phyloP scores from a whole-genome alignment of 2,888 invertebrate genomes.

The Carabus problematicus region DNA sequence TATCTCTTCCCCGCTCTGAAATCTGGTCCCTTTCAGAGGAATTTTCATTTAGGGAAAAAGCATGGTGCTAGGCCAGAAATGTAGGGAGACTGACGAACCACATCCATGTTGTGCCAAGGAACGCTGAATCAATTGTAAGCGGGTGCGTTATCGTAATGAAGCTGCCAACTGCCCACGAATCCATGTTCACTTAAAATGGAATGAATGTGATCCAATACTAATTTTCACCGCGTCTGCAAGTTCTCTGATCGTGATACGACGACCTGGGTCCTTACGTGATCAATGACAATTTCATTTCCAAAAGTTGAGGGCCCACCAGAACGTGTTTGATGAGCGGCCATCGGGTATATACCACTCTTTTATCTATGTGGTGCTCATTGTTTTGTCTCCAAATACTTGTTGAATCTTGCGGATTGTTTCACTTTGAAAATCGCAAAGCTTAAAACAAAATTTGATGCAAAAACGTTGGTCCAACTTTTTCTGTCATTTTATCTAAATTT shows the following conservation, averaged over 20 bases:
- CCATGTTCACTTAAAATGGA: background rate
- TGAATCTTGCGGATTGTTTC: conserved; percentile 1
- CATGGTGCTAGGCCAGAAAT: conserved; percentile 10
- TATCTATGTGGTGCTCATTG: background rate
- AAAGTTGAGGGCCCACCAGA: background rate
- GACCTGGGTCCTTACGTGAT: background rate
- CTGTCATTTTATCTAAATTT: background rate
- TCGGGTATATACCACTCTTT: background rate
- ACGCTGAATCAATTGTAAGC: background rate
- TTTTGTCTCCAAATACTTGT: background rate
- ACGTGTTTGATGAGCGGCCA: background rate
- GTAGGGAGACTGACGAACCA: background rate
- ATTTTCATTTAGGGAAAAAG: conserved; percentile 36
- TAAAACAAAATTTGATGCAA: background rate
- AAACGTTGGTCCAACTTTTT: background rate
- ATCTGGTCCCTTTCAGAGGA: conserved; percentile 28
- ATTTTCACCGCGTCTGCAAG: background rate
- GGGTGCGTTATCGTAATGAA: background rate
- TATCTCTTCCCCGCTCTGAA: conserved; percentile 29
- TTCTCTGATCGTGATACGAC: background rate
- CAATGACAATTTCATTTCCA: background rate
- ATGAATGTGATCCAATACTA: background rate
- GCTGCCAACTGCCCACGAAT: background rate
- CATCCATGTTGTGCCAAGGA: background rate
- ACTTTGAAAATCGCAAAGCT: background rate